Conservation (phyloP, 2,113 vertebrate species). For the Sminthopsis crassicaudata region DNA sequence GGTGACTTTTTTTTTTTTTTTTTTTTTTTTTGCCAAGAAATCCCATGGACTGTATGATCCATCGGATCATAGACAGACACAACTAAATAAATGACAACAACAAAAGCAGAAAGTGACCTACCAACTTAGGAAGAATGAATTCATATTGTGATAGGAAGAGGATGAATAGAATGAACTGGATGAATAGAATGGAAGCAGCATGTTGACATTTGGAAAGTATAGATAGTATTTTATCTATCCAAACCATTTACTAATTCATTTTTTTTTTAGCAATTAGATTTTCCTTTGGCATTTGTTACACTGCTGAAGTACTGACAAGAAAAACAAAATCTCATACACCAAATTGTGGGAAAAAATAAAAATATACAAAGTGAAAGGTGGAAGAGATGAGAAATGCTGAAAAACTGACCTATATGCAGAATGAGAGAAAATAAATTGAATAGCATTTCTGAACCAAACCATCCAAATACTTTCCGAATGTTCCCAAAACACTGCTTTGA, state of each 20-base stretch:
- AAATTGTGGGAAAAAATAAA: slow-evolving; percentile 31
- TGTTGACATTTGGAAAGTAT: background rate
- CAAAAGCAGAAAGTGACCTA: background rate
- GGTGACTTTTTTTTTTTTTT: too few relatives aligned
- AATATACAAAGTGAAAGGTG: background rate
- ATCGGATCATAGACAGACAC: background rate
- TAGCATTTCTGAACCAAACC: background rate
- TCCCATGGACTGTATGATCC: background rate
- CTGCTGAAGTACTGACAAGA: slow-evolving; percentile 11
- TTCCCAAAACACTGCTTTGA: background rate
- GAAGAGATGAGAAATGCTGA: background rate
- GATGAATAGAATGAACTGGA: background rate
- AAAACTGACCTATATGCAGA: background rate
- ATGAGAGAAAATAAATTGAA: background rate
- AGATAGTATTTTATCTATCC: background rate
- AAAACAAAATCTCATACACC: background rate
- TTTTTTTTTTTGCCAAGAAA: background rate
- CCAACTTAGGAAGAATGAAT: background rate
- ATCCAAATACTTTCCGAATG: slow-evolving; percentile 5
- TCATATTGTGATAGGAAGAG: background rate
- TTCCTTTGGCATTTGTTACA: background rate
- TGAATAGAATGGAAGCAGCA: background rate
- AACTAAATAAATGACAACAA: background rate
- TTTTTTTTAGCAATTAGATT: background rate
- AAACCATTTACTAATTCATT: background rate